Base-by-base conservation (phyloP, 1,140 invertebrate species). In the Cydia splendana region DNA sequence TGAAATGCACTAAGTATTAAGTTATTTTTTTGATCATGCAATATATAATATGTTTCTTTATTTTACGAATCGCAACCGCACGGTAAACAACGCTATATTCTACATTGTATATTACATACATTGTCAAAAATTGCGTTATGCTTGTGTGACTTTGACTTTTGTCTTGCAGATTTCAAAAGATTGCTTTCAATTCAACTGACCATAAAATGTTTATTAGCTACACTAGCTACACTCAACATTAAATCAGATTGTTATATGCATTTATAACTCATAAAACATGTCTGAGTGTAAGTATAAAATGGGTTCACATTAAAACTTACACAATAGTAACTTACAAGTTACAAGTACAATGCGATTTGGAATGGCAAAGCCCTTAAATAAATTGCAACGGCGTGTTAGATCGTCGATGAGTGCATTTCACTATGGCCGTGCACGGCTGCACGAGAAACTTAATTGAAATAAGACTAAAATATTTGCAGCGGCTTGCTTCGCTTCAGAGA, bases 341-440 rank as follows among this genome's bases (percentile, higher is more conserved):
- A 69, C 65, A 69, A 69, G 65, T 38, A 71, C 67, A 71, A 71
- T 71, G 67, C 7, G 67, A 71, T 71, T 71, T 45, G 30, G n/a
- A 71, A 67, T 34, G 65, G 65, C 67, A 38, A 42, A 71, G 67
- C 30, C 67, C 34, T 71, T 71, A 71, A 71, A 71, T 71, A 71
- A 71, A 71, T 71, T 38, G 38, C 67, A 18, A 71, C 30, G 67
- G 67, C 67, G 67, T 71, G 67, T 71, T 71, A 71, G 67, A 71
- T 71, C 34, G 38, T 7, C 67, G 67, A 71, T 71, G 67, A 71
- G 34, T 18, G n/a, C 67, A 71, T 71, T 71, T 71, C 67, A 38
- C 67, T 24, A 24, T 10, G 13, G 34, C 34, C 4, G 34, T 71
- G 65, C 67, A 5, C 24, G 28, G 30, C 67, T 34, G 67, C 30